These are phyloP conservation scores for Botia kubotai DNA, from an alignment of 2,797 vertebrate species.

Conservation along the genomic window DNA sequence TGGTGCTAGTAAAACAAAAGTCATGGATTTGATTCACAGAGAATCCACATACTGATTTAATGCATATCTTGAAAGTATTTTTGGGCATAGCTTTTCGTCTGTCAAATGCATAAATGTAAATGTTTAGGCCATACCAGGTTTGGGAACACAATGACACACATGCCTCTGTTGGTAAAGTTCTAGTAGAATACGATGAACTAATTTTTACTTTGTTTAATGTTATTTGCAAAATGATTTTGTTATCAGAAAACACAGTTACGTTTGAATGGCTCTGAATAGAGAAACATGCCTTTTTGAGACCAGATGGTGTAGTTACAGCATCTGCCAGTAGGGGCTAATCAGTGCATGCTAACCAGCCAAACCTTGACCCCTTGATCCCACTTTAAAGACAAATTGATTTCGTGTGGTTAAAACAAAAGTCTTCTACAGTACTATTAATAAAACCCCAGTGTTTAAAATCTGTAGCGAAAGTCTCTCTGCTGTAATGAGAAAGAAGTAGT, in stretches of 20 bases:
- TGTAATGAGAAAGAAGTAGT: constrained; percentile 23
- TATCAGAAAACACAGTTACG: no score
- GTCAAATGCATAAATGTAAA: background rate
- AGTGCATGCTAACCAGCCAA: background rate
- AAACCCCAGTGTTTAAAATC: constrained; percentile 11
- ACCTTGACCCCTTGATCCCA: background rate
- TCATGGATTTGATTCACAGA: no score
- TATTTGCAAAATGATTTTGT: no score
- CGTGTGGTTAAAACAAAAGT: background rate
- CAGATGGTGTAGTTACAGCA: background rate
- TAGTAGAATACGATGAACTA: background rate
- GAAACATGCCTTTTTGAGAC: background rate
- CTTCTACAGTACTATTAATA: constrained; percentile 9
- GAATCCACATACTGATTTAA: no score
- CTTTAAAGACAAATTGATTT: constrained; percentile 1
- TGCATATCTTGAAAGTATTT: no score
- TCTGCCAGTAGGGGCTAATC: background rate
- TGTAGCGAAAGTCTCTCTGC: background rate
- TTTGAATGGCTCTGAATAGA: background rate
- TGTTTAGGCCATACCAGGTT: background rate
- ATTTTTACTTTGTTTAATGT: no score
- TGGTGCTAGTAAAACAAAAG: no score
- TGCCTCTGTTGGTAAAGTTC: background rate
- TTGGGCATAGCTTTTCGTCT: background rate
- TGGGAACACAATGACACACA: background rate